Base-by-base conservation (phyloP, 2,888 invertebrate species). In the Oegoconia quadripuncta region DNA sequence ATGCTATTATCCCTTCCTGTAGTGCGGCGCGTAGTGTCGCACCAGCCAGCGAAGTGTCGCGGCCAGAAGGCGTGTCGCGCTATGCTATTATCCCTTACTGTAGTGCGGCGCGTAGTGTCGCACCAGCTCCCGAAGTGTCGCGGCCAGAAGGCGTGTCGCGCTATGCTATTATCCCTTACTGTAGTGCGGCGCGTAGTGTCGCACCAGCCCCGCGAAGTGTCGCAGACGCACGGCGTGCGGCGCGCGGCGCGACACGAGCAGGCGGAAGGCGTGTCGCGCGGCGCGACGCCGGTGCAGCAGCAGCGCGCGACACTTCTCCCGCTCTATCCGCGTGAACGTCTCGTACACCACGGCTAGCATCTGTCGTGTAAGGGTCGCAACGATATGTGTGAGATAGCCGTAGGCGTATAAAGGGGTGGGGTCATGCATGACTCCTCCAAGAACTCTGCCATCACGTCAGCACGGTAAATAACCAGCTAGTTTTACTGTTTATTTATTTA, bases 331-430 rank as follows among this genome's bases (percentile, higher is more conserved):
- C 0, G 95, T 95, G 71, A 96, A 97, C 1, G 95, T 93, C 77
- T 96, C 96, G 75, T 96, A 96, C 3, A 96, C 96, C 18, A 96
- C 96, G 41, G 96, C 96, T 55, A 96, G 86, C 92, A 96, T 93
- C 93, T 94, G 69, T 1, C n/a, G 12, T 7, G 4, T 8, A 27
- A 33, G 9, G 14, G 3, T 11, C 5, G 16, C 11, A 32, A 22
- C 8, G 16, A 20, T 8, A 11, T 32, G 1, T 12, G 12, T 12
- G 13, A 3, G 15, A n/a, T 3, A 6, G 2, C 14, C 15, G 12
- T 40, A 8, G 17, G n/a, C n/a, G n/a, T n/a, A n/a, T n/a, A n/a
- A n/a, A n/a, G n/a, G n/a, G n/a, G n/a, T n/a, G n/a, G n/a, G n/a
- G n/a, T n/a, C n/a, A n/a, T n/a, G n/a, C n/a, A n/a, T n/a, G n/a